Percentiles rank a stretch among this genome's conserved stretches.
Conservation (phyloP, 2,888 invertebrate species). For the Eudemis profundana region DNA sequence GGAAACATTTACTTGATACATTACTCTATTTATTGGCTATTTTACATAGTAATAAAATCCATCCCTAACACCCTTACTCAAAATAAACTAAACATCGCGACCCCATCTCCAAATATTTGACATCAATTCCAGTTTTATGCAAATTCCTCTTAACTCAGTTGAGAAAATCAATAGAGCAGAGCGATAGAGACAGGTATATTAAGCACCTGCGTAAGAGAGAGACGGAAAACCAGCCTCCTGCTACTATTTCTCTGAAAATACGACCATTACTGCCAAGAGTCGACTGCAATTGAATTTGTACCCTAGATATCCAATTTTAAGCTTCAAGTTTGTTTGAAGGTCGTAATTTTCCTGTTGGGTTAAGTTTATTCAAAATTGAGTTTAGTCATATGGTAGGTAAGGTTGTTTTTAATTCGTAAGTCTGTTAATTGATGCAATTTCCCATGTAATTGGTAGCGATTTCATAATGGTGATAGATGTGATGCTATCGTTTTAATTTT, state of each 20-base stretch:
- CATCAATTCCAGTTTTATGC: constrained; percentile 58
- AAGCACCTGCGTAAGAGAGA: constrained; percentile 45
- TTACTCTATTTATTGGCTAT: not conserved
- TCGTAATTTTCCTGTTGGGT: not conserved
- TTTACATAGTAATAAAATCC: not conserved
- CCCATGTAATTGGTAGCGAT: constrained; percentile 67
- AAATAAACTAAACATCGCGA: constrained; percentile 15
- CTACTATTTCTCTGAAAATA: constrained; percentile 60
- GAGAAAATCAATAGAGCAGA: constrained; percentile 73
- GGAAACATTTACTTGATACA: no score
- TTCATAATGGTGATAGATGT: constrained; percentile 72
- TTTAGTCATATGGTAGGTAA: not conserved
- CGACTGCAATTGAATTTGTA: constrained; percentile 31
- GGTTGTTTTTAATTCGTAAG: not conserved
- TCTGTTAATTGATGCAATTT: constrained; percentile 47
- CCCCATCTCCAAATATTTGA: constrained; percentile 36
- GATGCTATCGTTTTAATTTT: constrained; percentile 58
- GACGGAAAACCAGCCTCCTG: constrained; percentile 54
- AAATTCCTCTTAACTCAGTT: constrained; percentile 63
- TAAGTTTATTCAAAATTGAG: not conserved
- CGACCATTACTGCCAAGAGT: constrained; percentile 43
- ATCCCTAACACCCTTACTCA: not conserved
- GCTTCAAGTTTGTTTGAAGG: not conserved
- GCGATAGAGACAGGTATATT: constrained; percentile 51
- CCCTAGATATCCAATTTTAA: not conserved